Conservation (phyloP, 2,113 vertebrate species). For the Ictalurus furcatus region DNA sequence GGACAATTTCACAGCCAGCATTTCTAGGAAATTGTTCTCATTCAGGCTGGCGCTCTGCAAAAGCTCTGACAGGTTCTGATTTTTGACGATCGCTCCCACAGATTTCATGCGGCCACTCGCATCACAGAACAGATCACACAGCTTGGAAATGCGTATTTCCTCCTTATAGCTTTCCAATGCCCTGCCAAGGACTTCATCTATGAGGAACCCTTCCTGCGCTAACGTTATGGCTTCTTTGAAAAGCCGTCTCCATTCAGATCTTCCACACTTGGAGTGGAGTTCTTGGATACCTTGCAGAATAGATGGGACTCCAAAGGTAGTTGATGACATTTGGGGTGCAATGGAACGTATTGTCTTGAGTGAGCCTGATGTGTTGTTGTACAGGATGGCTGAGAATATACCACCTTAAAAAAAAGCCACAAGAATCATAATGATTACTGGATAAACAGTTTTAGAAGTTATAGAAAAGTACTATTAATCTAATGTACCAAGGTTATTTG, state of each 20-base stretch:
- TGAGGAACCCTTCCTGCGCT: slow-evolving; percentile 64
- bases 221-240: slow-evolving; percentile 44
- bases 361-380: slow-evolving; percentile 53
- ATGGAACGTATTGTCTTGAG: slow-evolving; percentile 58
- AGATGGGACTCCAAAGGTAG: not conserved
- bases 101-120: slow-evolving; percentile 38
- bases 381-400: slow-evolving; percentile 58
- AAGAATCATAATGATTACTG: not conserved
- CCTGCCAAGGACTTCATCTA: slow-evolving; percentile 57
- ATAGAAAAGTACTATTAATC: not conserved
- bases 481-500: not conserved
- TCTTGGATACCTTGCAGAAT: slow-evolving; percentile 58
- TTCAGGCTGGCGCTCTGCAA: slow-evolving; percentile 53
- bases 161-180: slow-evolving; percentile 47
- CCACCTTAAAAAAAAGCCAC: slow-evolving; percentile 56
- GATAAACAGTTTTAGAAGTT: not conserved
- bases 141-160: slow-evolving; percentile 52
- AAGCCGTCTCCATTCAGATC: slow-evolving; percentile 63
- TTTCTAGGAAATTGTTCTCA: slow-evolving; percentile 47
- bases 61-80: slow-evolving; percentile 56
- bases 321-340: slow-evolving; percentile 42
- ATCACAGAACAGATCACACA: slow-evolving; percentile 64
- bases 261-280: slow-evolving; percentile 63
- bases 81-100: slow-evolving; percentile 43
- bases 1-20: slow-evolving; percentile 58